These are phyloP conservation scores for Pempheris klunzingeri DNA, from an alignment of 2,797 vertebrate genomes.

Conservation along the genomic window DNA sequence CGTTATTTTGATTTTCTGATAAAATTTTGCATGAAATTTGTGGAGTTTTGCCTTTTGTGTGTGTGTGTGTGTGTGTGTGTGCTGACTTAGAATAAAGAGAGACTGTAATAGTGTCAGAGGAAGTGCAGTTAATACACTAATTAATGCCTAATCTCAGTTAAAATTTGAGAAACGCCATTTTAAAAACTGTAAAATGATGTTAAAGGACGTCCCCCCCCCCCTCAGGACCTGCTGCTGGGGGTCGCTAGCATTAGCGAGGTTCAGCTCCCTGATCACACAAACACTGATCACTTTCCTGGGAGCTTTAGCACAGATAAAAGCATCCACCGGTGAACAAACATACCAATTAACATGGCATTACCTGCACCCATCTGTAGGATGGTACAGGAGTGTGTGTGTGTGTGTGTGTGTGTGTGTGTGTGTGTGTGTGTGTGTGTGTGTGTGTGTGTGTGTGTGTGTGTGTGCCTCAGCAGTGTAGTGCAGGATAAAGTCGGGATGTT, in stretches of 20 bases:
- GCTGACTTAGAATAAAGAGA: too few species aligned
- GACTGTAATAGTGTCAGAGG: background rate
- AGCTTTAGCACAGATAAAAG: constrained; percentile 33
- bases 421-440: constrained; percentile 1
- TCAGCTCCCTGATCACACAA: background rate
- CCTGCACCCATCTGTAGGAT: background rate
- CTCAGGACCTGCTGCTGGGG: background rate
- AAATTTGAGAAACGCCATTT: background rate
- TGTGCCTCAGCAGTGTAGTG: background rate
- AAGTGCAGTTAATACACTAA: background rate
- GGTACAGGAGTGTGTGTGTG: constrained; percentile 12
- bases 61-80: too few species aligned
- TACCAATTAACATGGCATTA: constrained; percentile 22
- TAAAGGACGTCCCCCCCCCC: background rate
- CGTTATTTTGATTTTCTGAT: too few species aligned
- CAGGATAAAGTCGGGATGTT: constrained; percentile 48
- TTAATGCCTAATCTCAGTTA: background rate
- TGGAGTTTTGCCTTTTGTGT: too few species aligned
- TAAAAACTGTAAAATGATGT: background rate
- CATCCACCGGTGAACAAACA: constrained; percentile 29
- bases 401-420: constrained; percentile 16
- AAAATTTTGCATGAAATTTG: too few species aligned
- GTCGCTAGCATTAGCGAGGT: constrained; percentile 10
- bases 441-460: constrained; percentile 15
- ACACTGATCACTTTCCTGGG: background rate